phyloP scores from a whole-genome alignment of 2,888 invertebrate species.

The Spilosoma lubricipeda region DNA sequence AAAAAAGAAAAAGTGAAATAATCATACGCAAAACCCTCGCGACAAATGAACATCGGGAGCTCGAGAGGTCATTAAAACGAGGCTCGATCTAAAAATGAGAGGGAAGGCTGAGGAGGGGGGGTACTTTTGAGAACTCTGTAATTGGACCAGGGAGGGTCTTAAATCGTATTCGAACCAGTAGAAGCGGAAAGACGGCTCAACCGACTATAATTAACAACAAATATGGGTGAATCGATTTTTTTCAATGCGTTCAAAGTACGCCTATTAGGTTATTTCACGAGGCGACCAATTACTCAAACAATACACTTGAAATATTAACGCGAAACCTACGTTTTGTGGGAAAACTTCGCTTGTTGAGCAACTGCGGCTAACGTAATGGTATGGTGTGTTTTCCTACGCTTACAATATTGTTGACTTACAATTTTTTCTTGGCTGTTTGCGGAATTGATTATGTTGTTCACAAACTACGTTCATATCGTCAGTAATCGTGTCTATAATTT shows the following conservation, averaged over 20 bases:
- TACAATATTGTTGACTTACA: constrained; percentile 64
- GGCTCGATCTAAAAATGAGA: constrained; percentile 84
- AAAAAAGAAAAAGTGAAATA: constrained; percentile 74
- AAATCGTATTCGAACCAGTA: constrained; percentile 83
- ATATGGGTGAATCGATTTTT: constrained; percentile 85
- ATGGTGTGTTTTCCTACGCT: constrained; percentile 69
- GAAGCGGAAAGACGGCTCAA: constrained; percentile 85
- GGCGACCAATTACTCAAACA: constrained; percentile 80
- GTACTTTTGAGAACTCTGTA: constrained; percentile 83
- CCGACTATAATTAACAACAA: constrained; percentile 86
- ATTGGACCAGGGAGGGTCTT: constrained; percentile 85
- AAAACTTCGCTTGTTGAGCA: constrained; percentile 80
- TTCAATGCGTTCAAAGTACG: constrained; percentile 64
- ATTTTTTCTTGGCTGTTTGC: constrained; percentile 71
- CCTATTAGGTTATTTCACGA: constrained; percentile 75
- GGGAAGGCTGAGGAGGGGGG: constrained; percentile 66
- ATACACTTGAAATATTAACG: constrained; percentile 79
- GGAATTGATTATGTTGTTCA: constrained; percentile 79
- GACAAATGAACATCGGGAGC: constrained; percentile 85
- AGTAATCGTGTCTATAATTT: constrained; percentile 74
- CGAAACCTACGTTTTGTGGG: constrained; percentile 78
- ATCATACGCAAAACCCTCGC: constrained; percentile 82
- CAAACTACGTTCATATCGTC: constrained; percentile 66
- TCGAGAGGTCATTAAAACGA: constrained; percentile 86
- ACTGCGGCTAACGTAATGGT: constrained; percentile 71